These are phyloP conservation scores for Galerucella calmariensis DNA, from an alignment of 2,888 invertebrate genomes.

Conservation along the genomic window DNA sequence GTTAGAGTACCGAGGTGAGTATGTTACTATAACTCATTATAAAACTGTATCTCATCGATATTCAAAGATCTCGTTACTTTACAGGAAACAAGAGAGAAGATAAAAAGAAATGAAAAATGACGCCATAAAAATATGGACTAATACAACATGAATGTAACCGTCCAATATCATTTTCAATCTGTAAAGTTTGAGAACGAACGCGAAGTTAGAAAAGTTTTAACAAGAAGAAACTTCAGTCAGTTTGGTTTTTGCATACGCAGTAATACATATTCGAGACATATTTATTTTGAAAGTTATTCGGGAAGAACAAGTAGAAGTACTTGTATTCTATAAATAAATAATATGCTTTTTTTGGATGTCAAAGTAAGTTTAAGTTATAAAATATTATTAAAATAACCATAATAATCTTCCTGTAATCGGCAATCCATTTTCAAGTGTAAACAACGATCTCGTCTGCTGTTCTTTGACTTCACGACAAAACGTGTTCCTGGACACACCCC, in stretches of 20 bases:
- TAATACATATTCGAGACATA: not conserved
- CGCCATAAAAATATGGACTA: conserved; percentile 10
- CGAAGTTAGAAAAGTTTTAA: conserved; percentile 6
- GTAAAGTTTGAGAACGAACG: conserved; percentile 9
- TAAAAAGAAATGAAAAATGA: conserved; percentile 3
- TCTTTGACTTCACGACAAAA: too few relatives aligned
- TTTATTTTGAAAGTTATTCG: conserved; percentile 7
- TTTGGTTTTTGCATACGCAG: conserved; percentile 6
- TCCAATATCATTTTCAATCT: conserved; percentile 16
- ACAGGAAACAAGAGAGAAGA: not conserved
- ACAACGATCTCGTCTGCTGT: too few relatives aligned
- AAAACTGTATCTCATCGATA: not conserved
- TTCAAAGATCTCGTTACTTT: not conserved
- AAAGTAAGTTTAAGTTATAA: too few relatives aligned
- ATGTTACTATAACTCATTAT: not conserved
- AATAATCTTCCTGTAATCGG: too few relatives aligned
- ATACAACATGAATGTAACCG: conserved; percentile 8
- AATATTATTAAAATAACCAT: too few relatives aligned
- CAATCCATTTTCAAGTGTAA: too few relatives aligned
- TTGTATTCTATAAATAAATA: not conserved
- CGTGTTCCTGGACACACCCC: too few relatives aligned
- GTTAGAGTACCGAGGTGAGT: too few relatives aligned
- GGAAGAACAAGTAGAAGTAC: not conserved
- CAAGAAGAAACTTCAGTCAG: conserved; percentile 9
- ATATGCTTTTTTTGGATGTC: not conserved